Evolutionary conservation across 2,113 vertebrate species (phyloP).

Genomic region (Nannobrachium achirus): DNA sequence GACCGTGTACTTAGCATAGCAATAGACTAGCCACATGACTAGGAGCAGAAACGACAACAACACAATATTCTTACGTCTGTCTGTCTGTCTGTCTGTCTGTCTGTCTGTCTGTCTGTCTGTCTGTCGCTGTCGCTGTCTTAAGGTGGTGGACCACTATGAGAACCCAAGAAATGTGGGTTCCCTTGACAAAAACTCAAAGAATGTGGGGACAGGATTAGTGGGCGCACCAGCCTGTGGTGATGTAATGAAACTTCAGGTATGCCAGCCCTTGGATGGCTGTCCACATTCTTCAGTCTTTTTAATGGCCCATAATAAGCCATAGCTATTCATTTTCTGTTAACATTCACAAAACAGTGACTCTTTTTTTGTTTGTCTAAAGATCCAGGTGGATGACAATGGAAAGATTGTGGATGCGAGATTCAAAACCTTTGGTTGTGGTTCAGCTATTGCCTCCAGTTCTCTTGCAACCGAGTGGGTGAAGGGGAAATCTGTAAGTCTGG

Average conservation of each 20-base stretch:
- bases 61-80: not conserved
- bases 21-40: not conserved
- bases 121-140: not conserved
- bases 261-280: not conserved
- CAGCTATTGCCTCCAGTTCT: slow-evolving; percentile 93
- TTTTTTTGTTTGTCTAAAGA: slow-evolving; percentile 67
- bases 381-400: slow-evolving; percentile 88
- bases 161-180: slow-evolving; percentile 96
- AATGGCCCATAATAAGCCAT: no score
- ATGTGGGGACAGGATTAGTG: slow-evolving; percentile 94
- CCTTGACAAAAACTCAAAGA: slow-evolving; percentile 89
- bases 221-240: slow-evolving; percentile 95
- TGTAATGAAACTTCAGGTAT: slow-evolving; percentile 95
- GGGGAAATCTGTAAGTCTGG: slow-evolving; percentile 90
- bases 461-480: slow-evolving; percentile 95
- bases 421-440: slow-evolving; percentile 94
- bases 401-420: slow-evolving; percentile 90
- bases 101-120: not conserved
- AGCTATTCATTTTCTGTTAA: no score
- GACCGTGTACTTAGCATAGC: not conserved
- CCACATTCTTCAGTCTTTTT: no score
- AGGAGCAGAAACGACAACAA: not conserved
- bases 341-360: no score
- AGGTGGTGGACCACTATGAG: slow-evolving; percentile 98
- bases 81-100: not conserved